Base-by-base conservation (phyloP, 2,113 vertebrate species). In the Eurypyga helias region DNA sequence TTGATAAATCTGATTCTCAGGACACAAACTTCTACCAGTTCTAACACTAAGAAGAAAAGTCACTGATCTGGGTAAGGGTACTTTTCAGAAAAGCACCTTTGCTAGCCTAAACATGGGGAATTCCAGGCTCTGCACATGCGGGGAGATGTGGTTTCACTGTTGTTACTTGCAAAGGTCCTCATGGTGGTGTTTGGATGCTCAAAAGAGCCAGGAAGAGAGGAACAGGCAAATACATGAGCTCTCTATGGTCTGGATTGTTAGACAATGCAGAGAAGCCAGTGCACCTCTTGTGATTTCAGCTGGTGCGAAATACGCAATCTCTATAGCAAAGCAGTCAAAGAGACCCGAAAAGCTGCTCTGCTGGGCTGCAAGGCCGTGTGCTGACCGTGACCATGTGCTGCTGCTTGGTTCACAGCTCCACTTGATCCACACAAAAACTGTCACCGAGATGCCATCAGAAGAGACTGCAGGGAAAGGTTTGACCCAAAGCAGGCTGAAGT, bases 321-420 rank as follows among this genome's bases (percentile, higher is more conserved):
- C 43, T 45, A 6, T 1, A n/a, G 48, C 31, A 43, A 58, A 78
- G 43, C 51, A 19, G 19, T 26, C 5, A 1, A 65, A 64, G 71
- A 46, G 34, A 55, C 31, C 48, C 69, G 67, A 26, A 48, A n/a
- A 76, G 16, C 41, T 28, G 38, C 61, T 60, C 45, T 1, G 1
- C 45, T 24, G 55, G 55, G 33, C 54, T 60, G 43, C 0, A 4
- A 28, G 54, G 33, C 18, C 49, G 7, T 1, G 4, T 57, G 51
- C 25, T 57, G 34, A 20, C 29, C 41, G 9, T 1, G 6, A 8
- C 64, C 57, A 8, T 1, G 28, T 31, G 33, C 51, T 64, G 71
- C 71, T 41, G 6, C 51, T 58, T 20, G 25, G 33, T 65, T 45
- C 10, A 1, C 28, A 29, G n/a, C 49, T 43, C 24, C 0, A 0